phyloP scores from a whole-genome alignment of 2,797 vertebrate species.

The Rhinichthys osculus region DNA sequence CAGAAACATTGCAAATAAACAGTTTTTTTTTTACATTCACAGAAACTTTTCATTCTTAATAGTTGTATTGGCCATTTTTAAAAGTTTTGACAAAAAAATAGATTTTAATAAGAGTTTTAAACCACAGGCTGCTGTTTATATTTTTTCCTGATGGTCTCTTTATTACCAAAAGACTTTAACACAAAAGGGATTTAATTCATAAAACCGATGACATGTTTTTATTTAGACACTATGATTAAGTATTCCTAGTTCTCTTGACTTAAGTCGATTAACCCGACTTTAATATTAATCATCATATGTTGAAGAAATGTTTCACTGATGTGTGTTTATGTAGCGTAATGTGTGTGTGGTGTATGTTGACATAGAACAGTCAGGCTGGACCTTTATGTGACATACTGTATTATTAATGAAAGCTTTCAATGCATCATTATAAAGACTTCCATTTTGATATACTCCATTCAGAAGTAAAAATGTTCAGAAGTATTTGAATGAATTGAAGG shows the following conservation, averaged over 20 bases:
- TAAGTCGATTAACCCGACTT: background rate
- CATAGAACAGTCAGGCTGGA: background rate
- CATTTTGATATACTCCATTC: background rate
- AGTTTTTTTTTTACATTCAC: background rate
- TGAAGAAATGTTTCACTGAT: constrained; percentile 12
- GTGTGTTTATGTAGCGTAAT: constrained; percentile 32
- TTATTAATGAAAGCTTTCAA: background rate
- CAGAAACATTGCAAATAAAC: background rate
- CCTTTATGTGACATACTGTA: background rate
- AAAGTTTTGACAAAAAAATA: background rate
- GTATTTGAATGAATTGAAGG: constrained; percentile 1
- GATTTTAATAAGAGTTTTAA: constrained; percentile 1
- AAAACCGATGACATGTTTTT: background rate
- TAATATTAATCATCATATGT: constrained; percentile 3
- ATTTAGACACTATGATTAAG: background rate
- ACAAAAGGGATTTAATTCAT: background rate
- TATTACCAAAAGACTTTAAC: background rate
- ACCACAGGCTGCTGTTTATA: background rate
- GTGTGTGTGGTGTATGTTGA: constrained; percentile 5
- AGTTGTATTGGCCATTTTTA: background rate
- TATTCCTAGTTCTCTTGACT: background rate
- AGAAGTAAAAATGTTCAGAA: background rate
- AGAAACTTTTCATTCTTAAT: background rate
- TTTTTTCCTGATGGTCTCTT: background rate
- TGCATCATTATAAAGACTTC: background rate